Evolutionary conservation across 2,888 invertebrate species (phyloP), one percentile per base, ranked within the genome.

Genomic region (Limulus polyphemus): DNA sequence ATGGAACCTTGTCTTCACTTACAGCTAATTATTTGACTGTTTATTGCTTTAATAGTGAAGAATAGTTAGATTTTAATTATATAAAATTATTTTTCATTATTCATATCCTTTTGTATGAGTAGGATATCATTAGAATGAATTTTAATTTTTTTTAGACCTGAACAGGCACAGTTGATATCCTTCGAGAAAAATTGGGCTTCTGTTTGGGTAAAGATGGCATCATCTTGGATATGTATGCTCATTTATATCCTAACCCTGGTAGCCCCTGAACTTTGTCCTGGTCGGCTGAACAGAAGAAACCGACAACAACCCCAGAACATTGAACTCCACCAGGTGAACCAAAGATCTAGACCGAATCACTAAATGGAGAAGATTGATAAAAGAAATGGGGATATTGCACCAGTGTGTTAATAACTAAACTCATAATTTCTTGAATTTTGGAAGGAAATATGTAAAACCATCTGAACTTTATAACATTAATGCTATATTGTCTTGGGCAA

Each of bases 191-290:
- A 77, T 68, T 77, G 77, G 77, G 73, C 77, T 12, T 74, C 78
- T 12, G 78, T 78, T 10, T 79, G 78, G 78, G 75, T 78, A 32
- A 78, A 78, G 69, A 77, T 79, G 72, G 75, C 71, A 0, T 78
- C 78, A 1, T 76, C 76, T 60, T 78, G 78, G 78, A 71, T 72
- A 3, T 79, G 78, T 69, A 72, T 78, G 13, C 56, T 74, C 10
- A 73, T 79, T 46, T 79, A 77, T 65, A 60, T 77, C 10, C 73
- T 73, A 70, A 75, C 75, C 12, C 69, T 77, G 11, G 72, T 76
- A 62, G 63, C 75, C 7, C 76, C 76, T 0, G 69, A 69, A 47
- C 71, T 73, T 47, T 71, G 74, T 65, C 73, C 73, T 10, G 74
- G 73, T 32, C 32, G 32, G 32, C 32, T 32, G 32, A 32, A 32